These are phyloP conservation scores for Enteromius fasciolatus DNA, from an alignment of 2,797 vertebrate species.

Conservation along the genomic window DNA sequence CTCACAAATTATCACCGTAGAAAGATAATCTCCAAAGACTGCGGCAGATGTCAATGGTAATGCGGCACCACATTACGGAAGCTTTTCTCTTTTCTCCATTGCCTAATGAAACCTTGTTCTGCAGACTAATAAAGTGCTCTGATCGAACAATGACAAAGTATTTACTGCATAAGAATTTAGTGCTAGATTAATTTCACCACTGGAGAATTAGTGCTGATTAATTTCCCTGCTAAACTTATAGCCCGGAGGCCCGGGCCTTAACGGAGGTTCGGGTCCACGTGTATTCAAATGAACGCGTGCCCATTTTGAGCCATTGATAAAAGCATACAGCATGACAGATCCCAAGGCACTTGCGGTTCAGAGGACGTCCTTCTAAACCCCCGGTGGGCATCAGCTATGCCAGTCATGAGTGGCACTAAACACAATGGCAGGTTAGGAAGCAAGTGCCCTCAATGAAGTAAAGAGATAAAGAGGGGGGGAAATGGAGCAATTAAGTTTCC, in stretches of 20 bases:
- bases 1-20: conserved; percentile 80
- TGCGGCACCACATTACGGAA: conserved; percentile 47
- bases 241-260: neutral
- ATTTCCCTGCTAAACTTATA: conserved; percentile 79
- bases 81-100: conserved; percentile 59
- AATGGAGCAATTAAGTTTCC: conserved; percentile 56
- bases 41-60: conserved; percentile 82
- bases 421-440: conserved; percentile 43
- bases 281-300: neutral
- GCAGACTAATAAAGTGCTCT: conserved; percentile 40
- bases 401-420: conserved; percentile 53
- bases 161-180: conserved; percentile 31
- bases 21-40: conserved; percentile 85
- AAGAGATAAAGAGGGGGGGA: conserved; percentile 16
- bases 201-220: conserved; percentile 81
- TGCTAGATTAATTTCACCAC: neutral
- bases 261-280: conserved; percentile 6
- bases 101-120: conserved; percentile 80
- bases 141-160: conserved; percentile 23
- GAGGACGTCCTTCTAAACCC: conserved; percentile 36
- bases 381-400: conserved; percentile 9
- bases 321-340: conserved; percentile 23
- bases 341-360: conserved; percentile 35
- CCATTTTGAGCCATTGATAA: conserved; percentile 38
- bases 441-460: conserved; percentile 54